Evolutionary conservation across 2,888 invertebrate species (phyloP).

Genomic region (Petrophora chlorosata): DNA sequence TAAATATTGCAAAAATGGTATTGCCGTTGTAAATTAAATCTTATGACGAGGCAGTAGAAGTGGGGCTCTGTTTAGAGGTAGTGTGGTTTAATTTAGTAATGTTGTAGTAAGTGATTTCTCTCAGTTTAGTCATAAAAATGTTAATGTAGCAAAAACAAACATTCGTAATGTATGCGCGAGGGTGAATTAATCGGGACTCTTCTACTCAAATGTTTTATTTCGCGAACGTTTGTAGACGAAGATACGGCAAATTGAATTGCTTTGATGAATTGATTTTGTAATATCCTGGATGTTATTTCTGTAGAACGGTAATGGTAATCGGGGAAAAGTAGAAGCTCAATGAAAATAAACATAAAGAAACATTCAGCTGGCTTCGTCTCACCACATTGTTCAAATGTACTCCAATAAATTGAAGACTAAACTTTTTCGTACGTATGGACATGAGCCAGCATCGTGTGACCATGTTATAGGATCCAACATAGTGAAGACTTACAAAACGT

Average conservation of each 20-base stretch:
- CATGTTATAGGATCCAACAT: no score
- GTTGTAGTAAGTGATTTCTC: conserved; percentile 74
- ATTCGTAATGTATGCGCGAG: conserved; percentile 78
- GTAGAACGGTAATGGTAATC: neutral
- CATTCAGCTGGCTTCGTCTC: no score
- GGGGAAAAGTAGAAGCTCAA: no score
- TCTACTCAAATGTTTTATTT: conserved; percentile 48
- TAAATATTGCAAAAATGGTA: neutral
- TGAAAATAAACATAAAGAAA: no score
- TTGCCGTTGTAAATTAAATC: conserved; percentile 15
- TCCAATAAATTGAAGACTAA: no score
- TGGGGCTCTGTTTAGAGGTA: conserved; percentile 4
- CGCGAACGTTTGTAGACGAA: conserved; percentile 49
- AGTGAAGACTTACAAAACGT: no score
- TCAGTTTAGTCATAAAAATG: conserved; percentile 82
- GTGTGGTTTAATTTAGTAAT: conserved; percentile 45
- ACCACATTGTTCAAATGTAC: no score
- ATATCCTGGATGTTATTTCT: conserved; percentile 6
- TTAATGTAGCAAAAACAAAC: conserved; percentile 81
- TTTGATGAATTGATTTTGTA: conserved; percentile 50
- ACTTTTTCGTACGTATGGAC: no score
- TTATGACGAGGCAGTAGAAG: conserved; percentile 26
- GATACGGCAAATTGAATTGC: conserved; percentile 59
- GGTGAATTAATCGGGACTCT: conserved; percentile 64
- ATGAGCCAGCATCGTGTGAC: no score